A percentile compares a stretch with the other conserved stretches of the same genome.
These are phyloP conservation scores for Nymphalis c-album DNA, from an alignment of 2,888 invertebrate species.

Conservation along the genomic window DNA sequence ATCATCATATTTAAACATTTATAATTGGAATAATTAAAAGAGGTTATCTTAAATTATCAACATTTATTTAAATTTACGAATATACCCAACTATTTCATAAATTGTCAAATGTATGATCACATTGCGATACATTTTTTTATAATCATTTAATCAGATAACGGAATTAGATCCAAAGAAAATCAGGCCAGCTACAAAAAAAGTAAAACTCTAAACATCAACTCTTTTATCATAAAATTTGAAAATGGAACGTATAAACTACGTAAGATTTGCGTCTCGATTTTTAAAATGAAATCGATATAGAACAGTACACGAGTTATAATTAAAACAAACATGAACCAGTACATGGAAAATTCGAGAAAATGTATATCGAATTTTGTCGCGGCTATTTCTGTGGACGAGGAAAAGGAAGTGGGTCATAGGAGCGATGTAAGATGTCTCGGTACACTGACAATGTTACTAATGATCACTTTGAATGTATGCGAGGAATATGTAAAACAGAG, in stretches of 20 bases:
- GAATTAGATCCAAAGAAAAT: no score
- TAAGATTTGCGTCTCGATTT: neutral
- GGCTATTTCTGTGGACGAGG: slow-evolving; percentile 40
- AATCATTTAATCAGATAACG: no score
- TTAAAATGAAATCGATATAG: neutral
- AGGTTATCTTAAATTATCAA: no score
- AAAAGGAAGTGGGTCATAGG: slow-evolving; percentile 47
- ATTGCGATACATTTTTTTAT: no score
- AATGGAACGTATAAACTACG: neutral
- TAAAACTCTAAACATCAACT: neutral
- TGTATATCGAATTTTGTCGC: slow-evolving; percentile 33
- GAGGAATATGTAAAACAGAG: neutral
- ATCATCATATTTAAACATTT: no score
- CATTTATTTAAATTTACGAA: no score
- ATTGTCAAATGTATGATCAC: no score
- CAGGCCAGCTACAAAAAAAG: neutral
- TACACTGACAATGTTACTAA: slow-evolving; percentile 30
- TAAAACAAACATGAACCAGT: slow-evolving; percentile 4
- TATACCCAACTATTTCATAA: no score
- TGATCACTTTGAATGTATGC: slow-evolving; percentile 13
- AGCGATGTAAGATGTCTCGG: slow-evolving; percentile 20
- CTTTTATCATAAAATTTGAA: neutral
- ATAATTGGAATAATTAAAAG: no score
- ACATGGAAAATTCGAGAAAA: slow-evolving; percentile 43
- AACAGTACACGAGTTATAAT: slow-evolving; percentile 2